Conservation (phyloP, 2,888 invertebrate genomes). For the Pecten maximus region DNA sequence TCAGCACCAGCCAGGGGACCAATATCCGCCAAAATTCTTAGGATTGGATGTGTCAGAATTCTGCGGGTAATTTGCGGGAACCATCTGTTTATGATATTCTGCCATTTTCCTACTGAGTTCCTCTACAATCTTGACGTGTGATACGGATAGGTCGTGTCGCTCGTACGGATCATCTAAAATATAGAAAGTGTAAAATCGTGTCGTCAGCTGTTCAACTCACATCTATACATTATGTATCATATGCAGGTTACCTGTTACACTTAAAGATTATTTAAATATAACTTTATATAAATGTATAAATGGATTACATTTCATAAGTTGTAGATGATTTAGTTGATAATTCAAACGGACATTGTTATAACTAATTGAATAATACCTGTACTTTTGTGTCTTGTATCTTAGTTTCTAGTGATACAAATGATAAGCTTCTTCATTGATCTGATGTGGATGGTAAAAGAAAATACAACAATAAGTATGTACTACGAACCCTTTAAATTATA, state of each 20-base stretch:
- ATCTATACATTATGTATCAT: too few relatives aligned
- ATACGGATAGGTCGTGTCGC: conserved; percentile 59
- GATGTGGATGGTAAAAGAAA: too few relatives aligned
- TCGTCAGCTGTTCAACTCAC: too few relatives aligned
- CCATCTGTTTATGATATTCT: conserved; percentile 55
- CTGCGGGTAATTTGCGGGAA: conserved; percentile 58
- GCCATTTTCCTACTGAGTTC: conserved; percentile 54
- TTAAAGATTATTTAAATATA: too few relatives aligned
- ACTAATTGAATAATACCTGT: too few relatives aligned
- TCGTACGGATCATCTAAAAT: conserved; percentile 65
- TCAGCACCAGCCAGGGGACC: conserved; percentile 70
- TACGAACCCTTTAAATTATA: conserved; percentile 45
- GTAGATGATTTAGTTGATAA: too few relatives aligned
- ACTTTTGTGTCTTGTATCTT: too few relatives aligned
- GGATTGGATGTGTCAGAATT: conserved; percentile 55
- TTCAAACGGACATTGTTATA: too few relatives aligned
- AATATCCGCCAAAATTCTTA: conserved; percentile 61
- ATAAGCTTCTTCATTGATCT: too few relatives aligned
- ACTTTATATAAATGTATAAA: too few relatives aligned
- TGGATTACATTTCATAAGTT: too few relatives aligned
- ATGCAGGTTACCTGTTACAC: too few relatives aligned
- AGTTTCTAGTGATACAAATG: background rate
- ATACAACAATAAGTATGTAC: background rate
- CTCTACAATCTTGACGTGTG: conserved; percentile 54
- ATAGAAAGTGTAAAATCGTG: background rate